Evolutionary conservation across 2,888 invertebrate species (phyloP).

Genomic region (Lypha dubia): DNA sequence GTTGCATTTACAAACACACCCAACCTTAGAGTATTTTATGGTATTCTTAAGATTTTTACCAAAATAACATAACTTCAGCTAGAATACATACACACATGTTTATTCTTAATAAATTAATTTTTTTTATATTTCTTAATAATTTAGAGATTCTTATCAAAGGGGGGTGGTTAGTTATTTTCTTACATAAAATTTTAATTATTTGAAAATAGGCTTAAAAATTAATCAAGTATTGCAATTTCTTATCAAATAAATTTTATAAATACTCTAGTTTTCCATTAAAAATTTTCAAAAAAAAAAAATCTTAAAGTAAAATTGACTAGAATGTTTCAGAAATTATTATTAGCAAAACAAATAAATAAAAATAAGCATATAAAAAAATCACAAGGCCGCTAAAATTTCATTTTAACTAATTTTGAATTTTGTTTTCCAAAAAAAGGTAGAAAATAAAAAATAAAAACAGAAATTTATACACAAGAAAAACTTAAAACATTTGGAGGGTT

Average conservation of each 20-base stretch:
- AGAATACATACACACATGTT: too few species aligned
- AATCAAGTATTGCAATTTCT: conserved; percentile 48
- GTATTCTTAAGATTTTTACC: too few species aligned
- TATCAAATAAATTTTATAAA: neutral
- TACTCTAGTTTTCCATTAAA: neutral
- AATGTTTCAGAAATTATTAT: conserved; percentile 33
- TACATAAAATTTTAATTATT: neutral
- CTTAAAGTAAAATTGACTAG: conserved; percentile 71
- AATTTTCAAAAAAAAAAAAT: conserved; percentile 8
- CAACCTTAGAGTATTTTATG: too few species aligned
- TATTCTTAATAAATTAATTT: too few species aligned
- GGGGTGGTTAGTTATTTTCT: neutral
- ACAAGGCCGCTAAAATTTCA: conserved; percentile 73
- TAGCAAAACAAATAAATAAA: conserved; percentile 15
- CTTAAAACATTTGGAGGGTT: conserved; percentile 49
- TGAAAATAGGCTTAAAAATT: conserved; percentile 7
- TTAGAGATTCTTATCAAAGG: too few species aligned
- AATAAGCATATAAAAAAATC: conserved; percentile 56
- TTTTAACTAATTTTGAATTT: conserved; percentile 69
- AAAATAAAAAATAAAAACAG: neutral
- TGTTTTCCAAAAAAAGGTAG: conserved; percentile 19
- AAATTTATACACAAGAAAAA: neutral
- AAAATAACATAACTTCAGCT: too few species aligned
- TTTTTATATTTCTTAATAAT: too few species aligned
- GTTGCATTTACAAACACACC: neutral